These are phyloP conservation scores for Lepus europaeus DNA, from an alignment of 2,113 vertebrate genomes.

Conservation along the genomic window DNA sequence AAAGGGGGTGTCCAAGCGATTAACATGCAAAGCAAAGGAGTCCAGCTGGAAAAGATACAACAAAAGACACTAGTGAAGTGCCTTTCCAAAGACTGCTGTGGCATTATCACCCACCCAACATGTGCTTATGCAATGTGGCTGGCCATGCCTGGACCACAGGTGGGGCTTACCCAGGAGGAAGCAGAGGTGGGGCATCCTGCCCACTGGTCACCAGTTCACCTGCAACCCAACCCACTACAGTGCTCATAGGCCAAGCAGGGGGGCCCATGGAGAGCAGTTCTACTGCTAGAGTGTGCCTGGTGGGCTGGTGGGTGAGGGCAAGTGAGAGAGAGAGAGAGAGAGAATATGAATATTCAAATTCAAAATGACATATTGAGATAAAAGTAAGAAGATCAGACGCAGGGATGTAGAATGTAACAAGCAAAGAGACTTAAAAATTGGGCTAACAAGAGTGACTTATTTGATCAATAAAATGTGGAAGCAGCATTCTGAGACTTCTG, in stretches of 20 bases:
- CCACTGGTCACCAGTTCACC: background rate
- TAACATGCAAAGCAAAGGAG: background rate
- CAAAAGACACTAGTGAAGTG: background rate
- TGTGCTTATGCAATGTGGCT: background rate
- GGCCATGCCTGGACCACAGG: background rate
- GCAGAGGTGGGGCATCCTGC: background rate
- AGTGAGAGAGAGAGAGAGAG: background rate
- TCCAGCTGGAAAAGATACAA: background rate
- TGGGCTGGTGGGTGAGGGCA: background rate
- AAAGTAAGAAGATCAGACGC: background rate
- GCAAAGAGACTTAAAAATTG: background rate
- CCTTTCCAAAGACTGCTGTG: background rate
- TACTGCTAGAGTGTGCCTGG: background rate
- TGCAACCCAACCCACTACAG: background rate
- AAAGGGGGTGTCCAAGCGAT: background rate
- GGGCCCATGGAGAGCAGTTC: too few relatives aligned
- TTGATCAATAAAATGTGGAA: background rate
- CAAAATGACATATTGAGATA: background rate
- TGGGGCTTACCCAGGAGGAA: background rate
- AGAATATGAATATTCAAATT: background rate
- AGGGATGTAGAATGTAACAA: background rate
- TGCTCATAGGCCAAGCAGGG: background rate
- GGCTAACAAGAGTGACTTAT: background rate
- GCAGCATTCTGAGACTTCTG: background rate
- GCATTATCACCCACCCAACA: fast-evolving